Conservation (phyloP, 2,113 vertebrate genomes). For the Oostethus manadensis region DNA sequence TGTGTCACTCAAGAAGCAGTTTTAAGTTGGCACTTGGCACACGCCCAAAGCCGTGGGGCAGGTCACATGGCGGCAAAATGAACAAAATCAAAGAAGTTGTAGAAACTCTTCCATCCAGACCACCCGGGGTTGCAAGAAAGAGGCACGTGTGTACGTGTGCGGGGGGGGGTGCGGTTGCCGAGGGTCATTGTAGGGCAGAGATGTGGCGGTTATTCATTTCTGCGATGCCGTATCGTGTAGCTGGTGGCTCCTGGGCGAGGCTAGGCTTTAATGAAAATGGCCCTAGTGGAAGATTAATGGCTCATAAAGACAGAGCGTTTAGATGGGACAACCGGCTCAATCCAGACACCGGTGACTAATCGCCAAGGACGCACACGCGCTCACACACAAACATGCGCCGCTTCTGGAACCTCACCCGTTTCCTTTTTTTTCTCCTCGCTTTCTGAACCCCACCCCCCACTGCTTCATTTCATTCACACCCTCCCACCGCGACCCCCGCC, state of each 20-base stretch:
- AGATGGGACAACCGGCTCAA: slow-evolving; percentile 94
- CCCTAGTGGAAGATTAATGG: slow-evolving; percentile 97
- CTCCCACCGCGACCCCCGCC: slow-evolving; percentile 4
- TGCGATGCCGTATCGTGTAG: slow-evolving; percentile 90
- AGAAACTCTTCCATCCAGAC: slow-evolving; percentile 45
- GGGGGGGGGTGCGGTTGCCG: slow-evolving; percentile 16
- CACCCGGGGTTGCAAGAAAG: background rate
- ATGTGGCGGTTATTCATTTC: slow-evolving; percentile 91
- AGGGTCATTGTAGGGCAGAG: slow-evolving; percentile 54
- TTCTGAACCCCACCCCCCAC: slow-evolving; percentile 68
- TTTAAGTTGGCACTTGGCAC: background rate
- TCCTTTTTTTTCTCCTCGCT: slow-evolving; percentile 67
- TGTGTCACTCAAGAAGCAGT: slow-evolving; percentile 18
- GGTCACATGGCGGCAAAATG: no score
- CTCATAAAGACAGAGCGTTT: slow-evolving; percentile 98
- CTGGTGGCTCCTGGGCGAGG: slow-evolving; percentile 91
- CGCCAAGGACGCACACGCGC: slow-evolving; percentile 65
- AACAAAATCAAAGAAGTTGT: no score
- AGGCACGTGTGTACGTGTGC: slow-evolving; percentile 8
- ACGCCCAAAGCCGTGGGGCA: no score
- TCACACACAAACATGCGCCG: slow-evolving; percentile 9
- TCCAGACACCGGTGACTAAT: slow-evolving; percentile 96
- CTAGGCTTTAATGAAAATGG: slow-evolving; percentile 98
- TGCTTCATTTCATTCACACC: slow-evolving; percentile 39
- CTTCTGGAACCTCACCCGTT: slow-evolving; percentile 27